Evolutionary conservation across 2,113 vertebrate genomes (phyloP).

Genomic region (Lycaon pictus): DNA sequence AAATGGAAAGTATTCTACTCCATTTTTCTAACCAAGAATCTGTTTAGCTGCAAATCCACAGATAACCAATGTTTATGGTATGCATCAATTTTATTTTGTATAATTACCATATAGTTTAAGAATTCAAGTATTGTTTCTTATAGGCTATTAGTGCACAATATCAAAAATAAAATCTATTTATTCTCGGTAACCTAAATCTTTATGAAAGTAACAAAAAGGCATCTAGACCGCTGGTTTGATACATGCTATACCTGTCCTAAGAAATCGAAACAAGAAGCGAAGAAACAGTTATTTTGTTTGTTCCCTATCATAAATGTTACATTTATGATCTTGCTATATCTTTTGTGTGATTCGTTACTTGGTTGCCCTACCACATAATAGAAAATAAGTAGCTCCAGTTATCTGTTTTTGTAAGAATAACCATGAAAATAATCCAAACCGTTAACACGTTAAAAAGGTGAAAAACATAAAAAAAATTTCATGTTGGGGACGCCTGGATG

Average conservation of each 20-base stretch:
- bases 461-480: neutral
- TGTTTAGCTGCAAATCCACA: slow-evolving; percentile 42
- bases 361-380: neutral
- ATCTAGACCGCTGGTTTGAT: slow-evolving; percentile 53
- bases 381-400: slow-evolving; percentile 32
- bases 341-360: neutral
- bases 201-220: slow-evolving; percentile 38
- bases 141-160: neutral
- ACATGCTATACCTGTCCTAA: neutral
- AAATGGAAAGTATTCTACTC: slow-evolving; percentile 32
- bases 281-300: slow-evolving; percentile 33
- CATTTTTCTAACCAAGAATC: slow-evolving; percentile 28
- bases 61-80: slow-evolving; percentile 22
- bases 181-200: neutral
- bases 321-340: slow-evolving; percentile 59
- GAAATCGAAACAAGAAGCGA: slow-evolving; percentile 64
- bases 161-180: slow-evolving; percentile 33
- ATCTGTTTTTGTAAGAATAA: slow-evolving; percentile 47
- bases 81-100: slow-evolving; percentile 26
- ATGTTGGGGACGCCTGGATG: no score
- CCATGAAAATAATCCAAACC: slow-evolving; percentile 11
- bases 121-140: slow-evolving; percentile 17
- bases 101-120: slow-evolving; percentile 14
- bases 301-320: slow-evolving; percentile 65
- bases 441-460: neutral